Percentiles rank a stretch among this genome's conserved stretches.
Conservation (phyloP, 2,888 invertebrate species). For the Meta bourneti region DNA sequence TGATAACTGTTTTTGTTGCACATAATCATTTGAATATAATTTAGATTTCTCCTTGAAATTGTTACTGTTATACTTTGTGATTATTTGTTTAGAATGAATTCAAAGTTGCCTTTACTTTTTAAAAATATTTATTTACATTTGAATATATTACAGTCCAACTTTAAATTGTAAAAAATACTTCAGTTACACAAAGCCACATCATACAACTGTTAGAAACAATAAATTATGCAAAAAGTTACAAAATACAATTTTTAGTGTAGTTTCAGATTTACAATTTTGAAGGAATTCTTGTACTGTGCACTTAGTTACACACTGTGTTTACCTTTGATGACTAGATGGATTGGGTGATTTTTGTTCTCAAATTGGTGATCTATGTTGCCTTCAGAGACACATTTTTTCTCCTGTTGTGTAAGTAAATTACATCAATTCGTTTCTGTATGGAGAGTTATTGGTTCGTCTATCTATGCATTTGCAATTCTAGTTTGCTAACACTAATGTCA, state of each 20-base stretch:
- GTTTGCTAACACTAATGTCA: too few relatives aligned
- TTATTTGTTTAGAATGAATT: not conserved
- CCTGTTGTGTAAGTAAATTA: too few relatives aligned
- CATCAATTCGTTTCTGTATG: too few relatives aligned
- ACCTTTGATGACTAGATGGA: not conserved
- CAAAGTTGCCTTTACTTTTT: not conserved
- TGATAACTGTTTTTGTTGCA: too few relatives aligned
- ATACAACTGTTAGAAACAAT: not conserved
- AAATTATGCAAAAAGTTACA: not conserved
- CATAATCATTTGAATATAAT: too few relatives aligned
- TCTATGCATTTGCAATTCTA: too few relatives aligned
- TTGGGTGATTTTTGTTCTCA: not conserved
- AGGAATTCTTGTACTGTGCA: not conserved
- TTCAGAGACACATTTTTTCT: too few relatives aligned
- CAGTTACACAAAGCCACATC: not conserved
- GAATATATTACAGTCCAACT: slow-evolving; percentile 26
- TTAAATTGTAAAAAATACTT: not conserved
- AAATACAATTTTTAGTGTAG: not conserved
- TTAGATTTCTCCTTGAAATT: not conserved
- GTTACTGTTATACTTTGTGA: not conserved
- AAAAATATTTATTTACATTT: slow-evolving; percentile 40
- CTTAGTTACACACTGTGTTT: not conserved
- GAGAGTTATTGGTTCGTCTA: too few relatives aligned
- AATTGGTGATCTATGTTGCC: too few relatives aligned
- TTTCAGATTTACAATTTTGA: not conserved